Evolutionary conservation across 2,113 vertebrate genomes (phyloP).

Genomic region (Sylvia atricapilla): DNA sequence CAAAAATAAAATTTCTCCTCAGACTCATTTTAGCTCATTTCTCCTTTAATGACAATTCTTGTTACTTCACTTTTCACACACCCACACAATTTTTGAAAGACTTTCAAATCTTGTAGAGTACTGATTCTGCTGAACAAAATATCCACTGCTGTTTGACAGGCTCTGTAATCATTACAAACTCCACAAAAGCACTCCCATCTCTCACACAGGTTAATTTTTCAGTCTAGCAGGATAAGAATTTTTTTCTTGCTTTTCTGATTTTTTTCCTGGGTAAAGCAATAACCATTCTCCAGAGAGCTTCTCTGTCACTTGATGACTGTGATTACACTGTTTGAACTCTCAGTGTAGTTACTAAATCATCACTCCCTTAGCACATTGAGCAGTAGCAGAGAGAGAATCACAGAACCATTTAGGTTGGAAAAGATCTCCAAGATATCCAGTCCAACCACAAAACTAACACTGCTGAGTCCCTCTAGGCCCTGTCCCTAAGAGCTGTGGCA

Average conservation of each 20-base stretch:
- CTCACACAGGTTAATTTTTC: constrained; percentile 3
- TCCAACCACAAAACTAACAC: neutral
- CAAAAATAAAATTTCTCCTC: constrained; percentile 36
- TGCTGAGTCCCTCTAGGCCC: neutral
- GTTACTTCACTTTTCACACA: constrained; percentile 38
- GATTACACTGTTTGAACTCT: neutral
- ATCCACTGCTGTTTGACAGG: constrained; percentile 1
- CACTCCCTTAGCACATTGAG: neutral
- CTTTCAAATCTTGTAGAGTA: neutral
- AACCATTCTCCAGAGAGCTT: neutral
- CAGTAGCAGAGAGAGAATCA: neutral
- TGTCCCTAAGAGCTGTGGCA: neutral
- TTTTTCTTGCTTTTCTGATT: neutral
- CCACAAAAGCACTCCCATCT: neutral
- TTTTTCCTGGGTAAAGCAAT: neutral
- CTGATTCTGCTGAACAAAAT: constrained; percentile 19
- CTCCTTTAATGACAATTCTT: neutral
- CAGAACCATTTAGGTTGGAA: neutral
- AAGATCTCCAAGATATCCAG: neutral
- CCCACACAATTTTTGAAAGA: constrained; percentile 11
- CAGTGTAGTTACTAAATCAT: neutral
- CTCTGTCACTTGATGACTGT: neutral
- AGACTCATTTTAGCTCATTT: constrained; percentile 45
- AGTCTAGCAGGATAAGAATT: neutral
- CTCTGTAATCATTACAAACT: neutral